Evolutionary conservation across 1,140 invertebrate genomes (phyloP), one percentile per base, ranked within the genome.

Genomic region (Thaumetopoea pityocampa): DNA sequence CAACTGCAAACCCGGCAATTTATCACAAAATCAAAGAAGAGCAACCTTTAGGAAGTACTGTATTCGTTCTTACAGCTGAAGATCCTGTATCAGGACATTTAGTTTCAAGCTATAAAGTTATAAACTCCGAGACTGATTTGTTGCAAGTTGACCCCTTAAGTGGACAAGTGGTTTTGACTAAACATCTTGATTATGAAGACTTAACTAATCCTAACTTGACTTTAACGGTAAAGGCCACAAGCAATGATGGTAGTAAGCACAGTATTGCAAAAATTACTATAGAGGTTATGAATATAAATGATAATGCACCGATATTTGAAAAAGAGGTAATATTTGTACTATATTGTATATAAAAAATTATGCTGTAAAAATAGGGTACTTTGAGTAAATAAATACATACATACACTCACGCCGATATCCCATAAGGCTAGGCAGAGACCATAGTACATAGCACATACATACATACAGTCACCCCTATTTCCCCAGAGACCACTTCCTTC

Each of bases 261-360:
- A 90, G 89, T 38, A 88, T 89, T 44, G 91, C 92, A 0, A 91
- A 89, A 44, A 87, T 94, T 2, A 87, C 90, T 4, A 87, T 94
- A 6, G 88, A 90, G 42, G 86, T 93, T 15, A 76, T 89, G 46
- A 94, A 95, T 65, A 87, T 92, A 0, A 96, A 95, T 60, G 93
- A 96, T 60, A 94, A 96, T 65, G 87, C 88, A 52, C 94, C 94
- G 0, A 79, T 87, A 27, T 95, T 95, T 67, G 87, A 88, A 32
- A 88, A 91, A 53, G 86, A 85, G 46, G 90, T 89, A 71, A n/a
- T n/a, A n/a, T n/a, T n/a, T 64, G 38, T 43, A n/a, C 9, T 7
- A 20, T 17, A 4, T 15, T 27, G 7, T 22, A 17, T 24, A 38
- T 18, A n/a, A n/a, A n/a, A n/a, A n/a, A n/a, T n/a, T n/a, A n/a